phyloP scores from a whole-genome alignment of 1,140 invertebrate genomes.

The Pachypsylla venusta region DNA sequence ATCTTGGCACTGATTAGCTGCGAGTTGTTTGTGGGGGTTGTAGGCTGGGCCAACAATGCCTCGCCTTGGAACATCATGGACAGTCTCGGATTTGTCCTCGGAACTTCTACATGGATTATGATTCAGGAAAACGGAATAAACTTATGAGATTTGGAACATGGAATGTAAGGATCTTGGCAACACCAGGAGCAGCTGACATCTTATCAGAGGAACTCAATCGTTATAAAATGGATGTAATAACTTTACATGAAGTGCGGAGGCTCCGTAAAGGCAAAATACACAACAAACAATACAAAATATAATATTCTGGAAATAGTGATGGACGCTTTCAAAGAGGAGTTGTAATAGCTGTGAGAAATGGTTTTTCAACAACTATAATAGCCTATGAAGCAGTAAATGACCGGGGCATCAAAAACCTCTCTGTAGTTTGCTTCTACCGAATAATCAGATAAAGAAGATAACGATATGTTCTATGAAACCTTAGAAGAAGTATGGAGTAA shows the following conservation, averaged over 20 bases:
- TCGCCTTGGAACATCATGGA: background rate
- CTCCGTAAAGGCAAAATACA: constrained; percentile 11
- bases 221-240: constrained; percentile 17
- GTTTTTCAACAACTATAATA: constrained; percentile 10
- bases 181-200: constrained; percentile 13
- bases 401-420: constrained; percentile 13
- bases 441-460: constrained; percentile 16
- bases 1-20: too few species aligned
- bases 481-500: constrained; percentile 8
- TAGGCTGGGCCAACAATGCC: background rate
- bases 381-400: constrained; percentile 14
- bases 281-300: constrained; percentile 8
- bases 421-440: constrained; percentile 16
- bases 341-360: constrained; percentile 14
- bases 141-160: constrained; percentile 13
- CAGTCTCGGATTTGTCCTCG: background rate
- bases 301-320: constrained; percentile 11
- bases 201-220: constrained; percentile 16
- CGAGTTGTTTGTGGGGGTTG: too few species aligned
- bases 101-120: background rate
- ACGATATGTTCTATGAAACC: constrained; percentile 16
- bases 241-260: constrained; percentile 19
- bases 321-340: constrained; percentile 9
- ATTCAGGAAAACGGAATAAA: constrained; percentile 9
- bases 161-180: constrained; percentile 17